Base-by-base conservation (phyloP, 2,888 invertebrate species). In the Marasmarcha lunaedactyla region DNA sequence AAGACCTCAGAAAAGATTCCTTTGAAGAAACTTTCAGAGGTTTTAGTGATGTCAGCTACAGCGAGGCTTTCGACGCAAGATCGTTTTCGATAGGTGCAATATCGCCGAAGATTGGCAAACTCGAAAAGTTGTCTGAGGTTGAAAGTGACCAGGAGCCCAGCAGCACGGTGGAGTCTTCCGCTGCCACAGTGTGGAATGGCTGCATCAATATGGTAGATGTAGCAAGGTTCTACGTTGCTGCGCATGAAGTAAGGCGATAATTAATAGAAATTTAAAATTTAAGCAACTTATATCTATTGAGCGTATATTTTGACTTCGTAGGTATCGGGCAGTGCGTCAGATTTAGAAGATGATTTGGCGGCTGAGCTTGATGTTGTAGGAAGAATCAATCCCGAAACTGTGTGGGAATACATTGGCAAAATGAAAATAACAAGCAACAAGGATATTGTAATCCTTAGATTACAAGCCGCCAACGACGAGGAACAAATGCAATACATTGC, bases 361-460 rank as follows among this genome's bases (percentile, higher is more conserved):
- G 85, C 89, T 37, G 90, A 91, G 41, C 78, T 97, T 15, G 92
- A 93, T 56, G 92, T 98, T 26, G 95, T 97, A 10, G 98, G 98
- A 1, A 87, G 98, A 54, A 97, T 98, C 57, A 89, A 90, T 39
- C 95, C 95, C 0, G 91, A 91, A 9, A 94, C 93, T 9, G 95
- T 92, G 4, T 97, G 95, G 94, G 95, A 97, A 42, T 98, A 98
- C 62, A 90, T 98, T 41, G 87, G 88, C 26, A 95, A 97, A 76
- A 93, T 96, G 84, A 93, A 93, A 59, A 91, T 92, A 60, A 89
- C 91, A 33, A 92, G 91, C 36, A 92, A 91, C 44, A 95, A 95
- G 73, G 94, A 96, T 57, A 92, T 97, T 15, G 87, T 94, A 9
- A 86, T 97, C 14, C 83, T 97, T 38, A 86, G 92, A 45, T 78